Evolutionary conservation across 2,797 vertebrate genomes (phyloP).

Genomic region (Mormyrus hasselquistii): DNA sequence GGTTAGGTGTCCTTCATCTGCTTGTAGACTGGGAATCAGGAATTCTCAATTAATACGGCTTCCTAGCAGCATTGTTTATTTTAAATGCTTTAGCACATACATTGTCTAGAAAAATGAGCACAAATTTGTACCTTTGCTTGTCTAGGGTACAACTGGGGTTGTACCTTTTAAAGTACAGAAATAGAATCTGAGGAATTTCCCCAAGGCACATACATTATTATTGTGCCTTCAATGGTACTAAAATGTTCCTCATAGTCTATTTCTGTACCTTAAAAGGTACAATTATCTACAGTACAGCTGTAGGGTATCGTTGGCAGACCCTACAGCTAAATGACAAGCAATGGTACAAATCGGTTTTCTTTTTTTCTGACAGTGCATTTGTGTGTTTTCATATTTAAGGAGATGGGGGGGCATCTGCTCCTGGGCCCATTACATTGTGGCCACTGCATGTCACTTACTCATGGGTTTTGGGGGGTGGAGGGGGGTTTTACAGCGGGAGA

Average conservation of each 20-base stretch:
- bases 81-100: neutral
- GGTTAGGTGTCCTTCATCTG: neutral
- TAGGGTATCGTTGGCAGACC: neutral
- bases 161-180: neutral
- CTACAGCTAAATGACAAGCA: neutral
- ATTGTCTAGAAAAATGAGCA: neutral
- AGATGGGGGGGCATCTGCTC: neutral
- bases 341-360: neutral
- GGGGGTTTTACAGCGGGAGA: neutral
- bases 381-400: neutral
- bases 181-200: neutral
- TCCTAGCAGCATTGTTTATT: neutral
- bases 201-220: neutral
- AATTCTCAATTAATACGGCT: neutral
- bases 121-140: neutral
- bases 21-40: neutral
- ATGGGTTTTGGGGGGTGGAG: neutral
- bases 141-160: neutral
- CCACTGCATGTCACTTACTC: neutral
- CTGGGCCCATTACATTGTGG: neutral
- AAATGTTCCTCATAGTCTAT: neutral
- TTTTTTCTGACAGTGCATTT: neutral
- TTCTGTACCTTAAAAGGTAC: neutral
- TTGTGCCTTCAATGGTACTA: neutral
- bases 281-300: neutral